phyloP scores from a whole-genome alignment of 1,140 invertebrate genomes.

The Argopecten irradians region DNA sequence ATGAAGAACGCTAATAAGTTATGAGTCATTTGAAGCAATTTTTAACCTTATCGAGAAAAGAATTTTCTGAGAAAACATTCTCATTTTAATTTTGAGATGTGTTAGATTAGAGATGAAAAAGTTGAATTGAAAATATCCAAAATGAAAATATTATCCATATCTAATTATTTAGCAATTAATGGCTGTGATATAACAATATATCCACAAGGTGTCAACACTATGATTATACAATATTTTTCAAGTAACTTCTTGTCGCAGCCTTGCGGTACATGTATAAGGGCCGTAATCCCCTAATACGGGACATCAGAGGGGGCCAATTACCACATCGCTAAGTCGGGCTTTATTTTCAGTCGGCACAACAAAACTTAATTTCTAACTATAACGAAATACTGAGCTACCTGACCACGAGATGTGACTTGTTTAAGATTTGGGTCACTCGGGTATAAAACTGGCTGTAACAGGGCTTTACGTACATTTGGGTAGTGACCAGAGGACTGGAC shows the following conservation, averaged over 20 bases:
- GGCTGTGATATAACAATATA: not conserved
- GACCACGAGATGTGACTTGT: slow-evolving; percentile 7
- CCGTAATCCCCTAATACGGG: not conserved
- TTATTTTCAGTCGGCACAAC: slow-evolving; percentile 4
- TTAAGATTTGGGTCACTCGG: not conserved
- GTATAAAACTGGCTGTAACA: not conserved
- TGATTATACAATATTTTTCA: not conserved
- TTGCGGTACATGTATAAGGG: not conserved
- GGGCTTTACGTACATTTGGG: not conserved
- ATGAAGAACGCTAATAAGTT: too few relatives aligned
- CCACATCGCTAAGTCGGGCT: not conserved
- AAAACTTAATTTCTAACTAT: slow-evolving; percentile 19
- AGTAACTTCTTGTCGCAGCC: slow-evolving; percentile 2
- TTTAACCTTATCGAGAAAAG: too few relatives aligned
- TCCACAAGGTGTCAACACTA: not conserved
- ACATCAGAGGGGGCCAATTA: not conserved
- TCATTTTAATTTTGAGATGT: too few relatives aligned
- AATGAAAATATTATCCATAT: too few relatives aligned
- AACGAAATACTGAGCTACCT: not conserved
- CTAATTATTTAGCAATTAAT: too few relatives aligned
- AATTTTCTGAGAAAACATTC: too few relatives aligned
- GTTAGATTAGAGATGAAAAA: too few relatives aligned
- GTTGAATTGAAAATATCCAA: too few relatives aligned
- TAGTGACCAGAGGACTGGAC: not conserved
- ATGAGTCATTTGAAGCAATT: too few relatives aligned